phyloP scores from a whole-genome alignment of 1,140 invertebrate species.

The Drosophila watanabei region DNA sequence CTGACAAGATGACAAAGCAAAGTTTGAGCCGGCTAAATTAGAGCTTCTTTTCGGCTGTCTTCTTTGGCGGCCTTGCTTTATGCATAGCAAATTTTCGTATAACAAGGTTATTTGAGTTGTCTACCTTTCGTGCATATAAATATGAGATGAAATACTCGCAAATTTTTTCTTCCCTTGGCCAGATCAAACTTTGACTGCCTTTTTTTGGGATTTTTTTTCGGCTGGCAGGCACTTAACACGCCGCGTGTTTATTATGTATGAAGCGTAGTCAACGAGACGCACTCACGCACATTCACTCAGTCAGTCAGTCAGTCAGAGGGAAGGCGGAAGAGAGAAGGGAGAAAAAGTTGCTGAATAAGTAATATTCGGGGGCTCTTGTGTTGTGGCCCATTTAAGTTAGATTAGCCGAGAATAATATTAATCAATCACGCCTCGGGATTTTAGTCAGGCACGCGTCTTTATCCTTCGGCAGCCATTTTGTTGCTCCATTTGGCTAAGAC shows the following conservation, averaged over 20 bases:
- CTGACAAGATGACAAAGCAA: slow-evolving; percentile 45
- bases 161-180: slow-evolving; percentile 5
- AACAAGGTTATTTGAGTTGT: slow-evolving; percentile 50
- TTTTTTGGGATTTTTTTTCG: slow-evolving; percentile 27
- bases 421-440: slow-evolving; percentile 83
- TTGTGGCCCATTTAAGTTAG: slow-evolving; percentile 80
- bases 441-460: slow-evolving; percentile 43
- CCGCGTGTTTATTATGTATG: slow-evolving; percentile 82
- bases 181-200: slow-evolving; percentile 37
- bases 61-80: slow-evolving; percentile 19
- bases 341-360: slow-evolving; percentile 80
- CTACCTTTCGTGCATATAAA: slow-evolving; percentile 52
- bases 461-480: slow-evolving; percentile 66
- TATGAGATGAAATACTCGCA: slow-evolving; percentile 41
- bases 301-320: slow-evolving; percentile 17
- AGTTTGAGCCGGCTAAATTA: slow-evolving; percentile 26
- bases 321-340: background rate
- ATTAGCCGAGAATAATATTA: slow-evolving; percentile 85
- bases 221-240: slow-evolving; percentile 72
- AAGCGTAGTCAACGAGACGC: slow-evolving; percentile 79
- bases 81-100: slow-evolving; percentile 43
- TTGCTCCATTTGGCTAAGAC: slow-evolving; percentile 77
- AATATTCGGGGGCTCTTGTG: slow-evolving; percentile 51
- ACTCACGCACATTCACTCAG: slow-evolving; percentile 59
- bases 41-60: slow-evolving; percentile 3